phyloP scores from a whole-genome alignment of 2,113 vertebrate genomes.

The Syrmaticus mikado region DNA sequence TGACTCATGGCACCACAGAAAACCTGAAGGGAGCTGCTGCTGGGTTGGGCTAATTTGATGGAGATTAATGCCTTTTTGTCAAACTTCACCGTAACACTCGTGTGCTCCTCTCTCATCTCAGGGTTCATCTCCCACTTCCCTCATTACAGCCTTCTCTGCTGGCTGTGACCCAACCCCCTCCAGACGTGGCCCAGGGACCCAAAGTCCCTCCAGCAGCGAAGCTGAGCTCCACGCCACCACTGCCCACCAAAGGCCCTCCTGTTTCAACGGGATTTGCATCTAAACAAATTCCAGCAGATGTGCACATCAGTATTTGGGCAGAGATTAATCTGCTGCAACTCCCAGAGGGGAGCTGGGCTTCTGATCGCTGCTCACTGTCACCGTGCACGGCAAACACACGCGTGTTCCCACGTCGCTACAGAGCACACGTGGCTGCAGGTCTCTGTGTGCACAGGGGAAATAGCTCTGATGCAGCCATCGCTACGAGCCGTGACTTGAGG shows the following conservation, averaged over 20 bases:
- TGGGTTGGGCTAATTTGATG: accelerated
- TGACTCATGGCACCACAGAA: background rate
- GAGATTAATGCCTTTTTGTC: accelerated
- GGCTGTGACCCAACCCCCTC: no score
- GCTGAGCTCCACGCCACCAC: accelerated
- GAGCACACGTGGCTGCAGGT: background rate
- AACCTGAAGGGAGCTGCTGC: background rate
- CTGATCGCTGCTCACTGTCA: background rate
- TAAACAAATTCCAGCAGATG: background rate
- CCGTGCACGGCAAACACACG: accelerated
- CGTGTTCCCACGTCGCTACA: accelerated
- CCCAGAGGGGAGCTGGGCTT: background rate
- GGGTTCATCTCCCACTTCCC: background rate
- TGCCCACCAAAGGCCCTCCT: background rate
- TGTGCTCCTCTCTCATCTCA: accelerated
- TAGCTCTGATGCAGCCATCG: accelerated
- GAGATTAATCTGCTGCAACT: background rate
- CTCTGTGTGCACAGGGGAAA: accelerated
- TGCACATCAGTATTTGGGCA: background rate
- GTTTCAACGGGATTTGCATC: accelerated
- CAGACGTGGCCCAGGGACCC: background rate
- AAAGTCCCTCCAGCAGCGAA: background rate
- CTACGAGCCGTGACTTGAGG: accelerated
- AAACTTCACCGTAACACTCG: accelerated
- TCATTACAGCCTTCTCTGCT: background rate